Base-by-base conservation (phyloP, 2,888 invertebrate species). In the Lypha dubia region DNA sequence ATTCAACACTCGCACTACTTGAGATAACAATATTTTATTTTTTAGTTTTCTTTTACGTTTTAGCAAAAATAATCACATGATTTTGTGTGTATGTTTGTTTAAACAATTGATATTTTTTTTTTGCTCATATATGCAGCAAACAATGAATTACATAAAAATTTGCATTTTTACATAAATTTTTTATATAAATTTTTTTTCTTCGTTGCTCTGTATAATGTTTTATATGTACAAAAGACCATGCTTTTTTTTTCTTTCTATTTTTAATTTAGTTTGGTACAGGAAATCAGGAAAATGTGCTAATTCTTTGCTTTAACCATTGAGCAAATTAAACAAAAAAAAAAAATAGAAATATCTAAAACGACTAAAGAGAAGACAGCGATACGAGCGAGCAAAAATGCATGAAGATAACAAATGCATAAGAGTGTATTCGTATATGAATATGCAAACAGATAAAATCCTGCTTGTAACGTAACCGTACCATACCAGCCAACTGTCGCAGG, bases 121-220 rank as follows among this genome's bases (percentile, higher is more conserved):
- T 73, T 60, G n/a, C 41, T 20, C 28, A 53, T 38, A 51, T 70
- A 24, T 76, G 41, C 67, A 67, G 58, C 76, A 84, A 84, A 80
- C 80, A 84, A 84, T 84, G 83, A 79, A 79, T 84, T 79, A 84
- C 79, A 84, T 60, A 68, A 67, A 73, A 73, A 84, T 84, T 84
- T 77, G 49, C 84, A 84, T 84, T 80, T 79, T 74, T 68, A 73
- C 73, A 84, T 74, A 81, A 84, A 67, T 51, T 84, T 53, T 60
- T 22, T 44, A 63, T 60, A 49, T 68, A 17, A 20, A 24, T 65
- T 68, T 44, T 62, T 38, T 44, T 20, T n/a, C 15, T 7, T 63
- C 8, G n/a, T n/a, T n/a, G n/a, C 32, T 13, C 35, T 56, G 32
- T 32, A 35, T 62, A 17, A 62, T 77, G 15, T 51, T 49, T 62